Base-by-base conservation (phyloP, 92 coral and sea anemone species). In the Chrysogorgia sp. region DNA sequence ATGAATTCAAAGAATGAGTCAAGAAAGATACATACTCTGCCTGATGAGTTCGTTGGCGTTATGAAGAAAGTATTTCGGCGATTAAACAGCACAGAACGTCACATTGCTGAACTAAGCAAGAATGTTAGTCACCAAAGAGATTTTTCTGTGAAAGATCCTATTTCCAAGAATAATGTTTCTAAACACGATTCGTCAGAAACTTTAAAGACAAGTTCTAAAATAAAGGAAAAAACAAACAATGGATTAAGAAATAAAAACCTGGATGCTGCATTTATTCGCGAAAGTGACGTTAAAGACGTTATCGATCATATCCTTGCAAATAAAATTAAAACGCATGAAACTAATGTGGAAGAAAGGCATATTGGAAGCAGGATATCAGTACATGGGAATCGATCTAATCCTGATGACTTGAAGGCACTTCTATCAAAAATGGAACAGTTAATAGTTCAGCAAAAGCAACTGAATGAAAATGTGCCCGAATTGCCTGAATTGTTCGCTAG, bases 381-480 rank as follows among this genome's bases (percentile, higher is more conserved):
- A 67, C 10, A 13, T 17, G 22, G 1, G 74, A 34, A 6, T 43
- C 55, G 48, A 3, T 19, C 62, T 12, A 30, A n/a, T 2, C 21
- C 60, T 1, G 30, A 40, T 28, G 21, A 19, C 1, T n/a, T 35
- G 14, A 41, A 53, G 7, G 66, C 58, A 2, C 52, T 55, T 34
- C 3, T 20, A n/a, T 32, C 49, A 19, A 22, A 31, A 15, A 32
- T 56, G 63, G 33, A 34, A 53, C 57, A 56, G 10, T 34, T 55
- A 13, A 28, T 26, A 0, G 25, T 3, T 7, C 29, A 52, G 30
- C 79, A 72, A 34, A 25, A 10, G 8, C 29, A 72, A 24, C 14
- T 72, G 65, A 56, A 33, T 30, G 23, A 53, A 17, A 37, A 72
- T 33, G 13, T 72, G 31, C 79, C 79, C 8, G 66, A 56, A 21